A percentile compares a stretch with the other conserved stretches of the same genome.
phyloP scores from a whole-genome alignment of 2,888 invertebrate species.

The Odontomyia ornata region DNA sequence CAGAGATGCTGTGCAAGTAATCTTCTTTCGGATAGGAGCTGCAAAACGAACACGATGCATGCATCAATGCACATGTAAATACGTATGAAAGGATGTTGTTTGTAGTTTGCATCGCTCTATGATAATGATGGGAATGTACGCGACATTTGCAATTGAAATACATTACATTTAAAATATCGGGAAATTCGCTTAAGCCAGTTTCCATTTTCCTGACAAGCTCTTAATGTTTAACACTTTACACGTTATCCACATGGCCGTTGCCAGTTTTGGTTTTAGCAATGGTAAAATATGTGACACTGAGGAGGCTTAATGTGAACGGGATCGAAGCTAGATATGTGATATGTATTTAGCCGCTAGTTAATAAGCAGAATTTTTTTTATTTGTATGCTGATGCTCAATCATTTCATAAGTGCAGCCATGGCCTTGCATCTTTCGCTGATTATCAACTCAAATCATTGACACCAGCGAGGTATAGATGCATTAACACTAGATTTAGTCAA shows the following conservation, averaged over 20 bases:
- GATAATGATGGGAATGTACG: slow-evolving; percentile 14
- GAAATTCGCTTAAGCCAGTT: neutral
- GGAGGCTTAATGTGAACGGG: neutral
- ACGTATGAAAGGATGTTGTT: no score
- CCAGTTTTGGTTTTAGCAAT: neutral
- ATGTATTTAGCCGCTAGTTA: no score
- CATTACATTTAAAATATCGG: slow-evolving; percentile 14
- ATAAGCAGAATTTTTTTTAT: no score
- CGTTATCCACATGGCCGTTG: slow-evolving; percentile 1
- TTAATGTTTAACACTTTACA: slow-evolving; percentile 11
- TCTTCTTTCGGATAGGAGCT: neutral
- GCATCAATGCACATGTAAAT: neutral
- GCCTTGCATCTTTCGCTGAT: no score
- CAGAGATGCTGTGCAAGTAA: neutral
- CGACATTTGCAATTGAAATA: slow-evolving; percentile 18
- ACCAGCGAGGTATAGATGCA: no score
- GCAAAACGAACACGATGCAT: neutral
- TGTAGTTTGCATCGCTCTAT: neutral
- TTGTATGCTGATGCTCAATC: no score
- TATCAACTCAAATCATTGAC: no score
- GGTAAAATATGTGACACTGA: neutral
- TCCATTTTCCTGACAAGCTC: slow-evolving; percentile 21
- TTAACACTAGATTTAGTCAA: no score
- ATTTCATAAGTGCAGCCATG: no score
- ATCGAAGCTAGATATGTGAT: neutral